These are phyloP conservation scores for Zaprionus taronus DNA, from an alignment of 1,140 invertebrate species.

Conservation along the genomic window DNA sequence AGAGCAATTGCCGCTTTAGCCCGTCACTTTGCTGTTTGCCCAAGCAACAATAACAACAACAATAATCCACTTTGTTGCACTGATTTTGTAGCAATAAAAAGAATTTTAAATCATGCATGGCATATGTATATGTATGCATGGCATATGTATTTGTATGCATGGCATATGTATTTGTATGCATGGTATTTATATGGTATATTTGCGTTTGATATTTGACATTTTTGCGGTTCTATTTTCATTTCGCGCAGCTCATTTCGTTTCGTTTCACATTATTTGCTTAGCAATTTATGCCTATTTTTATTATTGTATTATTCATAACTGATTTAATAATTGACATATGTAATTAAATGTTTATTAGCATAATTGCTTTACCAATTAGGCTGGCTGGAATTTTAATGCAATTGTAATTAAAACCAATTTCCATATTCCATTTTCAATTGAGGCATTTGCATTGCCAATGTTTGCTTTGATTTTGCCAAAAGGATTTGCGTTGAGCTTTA, in stretches of 20 bases:
- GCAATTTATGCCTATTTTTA: constrained; percentile 39
- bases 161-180: neutral
- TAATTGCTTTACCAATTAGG: constrained; percentile 72
- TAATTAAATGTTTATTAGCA: constrained; percentile 71
- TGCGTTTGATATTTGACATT: constrained; percentile 5
- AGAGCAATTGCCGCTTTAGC: too few species aligned
- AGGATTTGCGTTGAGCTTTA: neutral
- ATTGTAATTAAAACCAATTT: constrained; percentile 30
- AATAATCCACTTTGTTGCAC: constrained; percentile 38
- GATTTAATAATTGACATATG: constrained; percentile 64
- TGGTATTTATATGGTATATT: neutral
- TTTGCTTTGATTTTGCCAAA: neutral
- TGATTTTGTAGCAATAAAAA: constrained; percentile 16
- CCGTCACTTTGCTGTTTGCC: neutral
- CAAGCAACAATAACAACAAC: neutral
- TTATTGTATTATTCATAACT: constrained; percentile 63
- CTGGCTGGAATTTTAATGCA: constrained; percentile 35
- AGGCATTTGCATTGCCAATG: neutral
- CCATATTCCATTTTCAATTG: neutral
- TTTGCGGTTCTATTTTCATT: constrained; percentile 15
- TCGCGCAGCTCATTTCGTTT: constrained; percentile 22
- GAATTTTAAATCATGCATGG: constrained; percentile 24
- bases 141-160: neutral
- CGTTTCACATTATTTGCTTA: constrained; percentile 50
- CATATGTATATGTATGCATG: neutral